Evolutionary conservation across 2,888 invertebrate genomes (phyloP).

Genomic region (Ichneumoninae sp.): DNA sequence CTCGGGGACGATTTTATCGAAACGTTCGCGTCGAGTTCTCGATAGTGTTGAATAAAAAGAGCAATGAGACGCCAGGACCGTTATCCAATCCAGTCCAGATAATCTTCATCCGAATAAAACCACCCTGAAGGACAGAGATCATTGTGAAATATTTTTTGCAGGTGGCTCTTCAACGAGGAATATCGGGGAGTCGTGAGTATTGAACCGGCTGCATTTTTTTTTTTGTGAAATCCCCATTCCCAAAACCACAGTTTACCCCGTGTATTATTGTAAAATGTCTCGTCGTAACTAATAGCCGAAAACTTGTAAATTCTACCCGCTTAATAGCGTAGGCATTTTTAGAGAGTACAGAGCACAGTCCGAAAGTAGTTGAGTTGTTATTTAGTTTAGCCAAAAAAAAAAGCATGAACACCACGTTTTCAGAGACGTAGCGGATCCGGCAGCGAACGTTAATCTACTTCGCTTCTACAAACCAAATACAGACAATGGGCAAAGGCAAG

Average conservation of each 20-base stretch:
- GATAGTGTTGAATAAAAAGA: slow-evolving; percentile 24
- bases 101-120: not conserved
- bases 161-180: slow-evolving; percentile 79
- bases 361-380: slow-evolving; percentile 24
- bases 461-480: slow-evolving; percentile 82
- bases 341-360: slow-evolving; percentile 32
- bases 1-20: not conserved
- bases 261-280: slow-evolving; percentile 35
- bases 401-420: slow-evolving; percentile 74
- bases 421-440: slow-evolving; percentile 83
- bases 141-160: slow-evolving; percentile 73
- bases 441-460: slow-evolving; percentile 83
- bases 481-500: slow-evolving; percentile 82
- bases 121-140: not conserved
- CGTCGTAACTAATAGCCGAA: slow-evolving; percentile 51
- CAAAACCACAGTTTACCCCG: slow-evolving; percentile 3
- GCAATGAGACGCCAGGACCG: slow-evolving; percentile 52
- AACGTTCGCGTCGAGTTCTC: not conserved
- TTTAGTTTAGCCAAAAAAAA: slow-evolving; percentile 53
- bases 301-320: slow-evolving; percentile 38
- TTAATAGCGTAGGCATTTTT: slow-evolving; percentile 50
- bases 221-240: slow-evolving; percentile 30
- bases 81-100: slow-evolving; percentile 55
- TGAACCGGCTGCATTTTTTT: slow-evolving; percentile 55
- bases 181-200: slow-evolving; percentile 83